A percentile compares a stretch with the other conserved stretches of the same genome.
These are phyloP conservation scores for Nothura maculosa DNA, from an alignment of 2,797 vertebrate genomes.

Conservation along the genomic window DNA sequence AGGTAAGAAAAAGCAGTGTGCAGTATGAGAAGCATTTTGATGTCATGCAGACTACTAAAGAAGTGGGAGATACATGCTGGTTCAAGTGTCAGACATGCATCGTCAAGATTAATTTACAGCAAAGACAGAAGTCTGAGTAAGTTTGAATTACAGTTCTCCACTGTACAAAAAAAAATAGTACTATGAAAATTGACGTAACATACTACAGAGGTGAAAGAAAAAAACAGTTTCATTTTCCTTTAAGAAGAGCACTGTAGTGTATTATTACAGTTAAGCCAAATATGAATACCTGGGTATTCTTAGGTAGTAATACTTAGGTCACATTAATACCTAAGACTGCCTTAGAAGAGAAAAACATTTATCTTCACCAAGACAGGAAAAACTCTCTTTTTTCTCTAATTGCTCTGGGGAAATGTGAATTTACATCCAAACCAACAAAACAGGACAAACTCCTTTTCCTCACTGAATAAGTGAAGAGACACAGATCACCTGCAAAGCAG, in stretches of 20 bases:
- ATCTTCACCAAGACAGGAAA: not conserved
- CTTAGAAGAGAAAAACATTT: not conserved
- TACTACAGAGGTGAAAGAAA: conserved; percentile 7
- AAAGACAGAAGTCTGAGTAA: conserved; percentile 47
- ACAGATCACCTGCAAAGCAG: not conserved
- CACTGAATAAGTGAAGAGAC: not conserved
- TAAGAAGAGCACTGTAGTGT: not conserved
- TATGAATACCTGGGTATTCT: not conserved
- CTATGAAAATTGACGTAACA: conserved; percentile 28
- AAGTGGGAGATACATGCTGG: conserved; percentile 40
- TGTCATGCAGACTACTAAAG: conserved; percentile 22
- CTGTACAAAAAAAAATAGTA: not conserved
- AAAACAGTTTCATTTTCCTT: not conserved
- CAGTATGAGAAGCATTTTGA: conserved; percentile 25
- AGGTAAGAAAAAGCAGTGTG: not conserved
- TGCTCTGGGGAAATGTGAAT: not conserved
- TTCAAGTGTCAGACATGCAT: conserved; percentile 47
- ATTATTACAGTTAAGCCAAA: not conserved
- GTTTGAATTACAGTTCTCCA: conserved; percentile 26
- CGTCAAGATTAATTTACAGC: conserved; percentile 41
- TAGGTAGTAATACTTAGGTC: not conserved
- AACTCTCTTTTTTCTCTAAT: conserved; percentile 36
- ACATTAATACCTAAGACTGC: not conserved
- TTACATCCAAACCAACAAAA: not conserved
- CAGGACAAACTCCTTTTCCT: not conserved